Evolutionary conservation across 2,797 vertebrate species (phyloP).

Genomic region (Malurus leucopterus): DNA sequence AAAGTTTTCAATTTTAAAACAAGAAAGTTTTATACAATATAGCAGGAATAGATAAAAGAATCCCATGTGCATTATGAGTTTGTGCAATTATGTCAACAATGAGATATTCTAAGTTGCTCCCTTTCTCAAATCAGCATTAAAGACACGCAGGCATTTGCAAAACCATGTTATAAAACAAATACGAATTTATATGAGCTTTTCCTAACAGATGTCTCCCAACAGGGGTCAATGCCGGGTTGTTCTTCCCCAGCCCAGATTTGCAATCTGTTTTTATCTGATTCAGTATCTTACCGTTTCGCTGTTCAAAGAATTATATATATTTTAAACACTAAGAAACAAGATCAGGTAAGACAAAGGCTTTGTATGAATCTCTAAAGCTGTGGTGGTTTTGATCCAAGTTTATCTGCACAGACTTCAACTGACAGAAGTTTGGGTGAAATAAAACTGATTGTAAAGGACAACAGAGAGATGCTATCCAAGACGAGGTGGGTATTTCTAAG

Average conservation of each 20-base stretch:
- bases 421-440: neutral
- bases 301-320: conserved; percentile 13
- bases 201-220: conserved; percentile 50
- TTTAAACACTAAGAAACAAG: conserved; percentile 13
- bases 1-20: conserved; percentile 7
- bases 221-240: conserved; percentile 29
- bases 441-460: neutral
- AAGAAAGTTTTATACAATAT: neutral
- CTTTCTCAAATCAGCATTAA: neutral
- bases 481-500: neutral
- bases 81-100: neutral
- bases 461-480: neutral
- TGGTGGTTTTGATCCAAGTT: neutral
- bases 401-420: neutral
- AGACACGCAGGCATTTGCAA: neutral
- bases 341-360: neutral
- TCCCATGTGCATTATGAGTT: neutral
- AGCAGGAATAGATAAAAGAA: neutral
- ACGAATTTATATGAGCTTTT: neutral
- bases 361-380: neutral
- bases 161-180: neutral
- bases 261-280: conserved; percentile 36
- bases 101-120: neutral
- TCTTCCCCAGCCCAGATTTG: neutral
- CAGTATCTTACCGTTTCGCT: neutral